Percentiles rank a stretch among this genome's conserved stretches.
Evolutionary conservation across 2,113 vertebrate genomes (phyloP).

Genomic region (Scytalopus superciliaris): DNA sequence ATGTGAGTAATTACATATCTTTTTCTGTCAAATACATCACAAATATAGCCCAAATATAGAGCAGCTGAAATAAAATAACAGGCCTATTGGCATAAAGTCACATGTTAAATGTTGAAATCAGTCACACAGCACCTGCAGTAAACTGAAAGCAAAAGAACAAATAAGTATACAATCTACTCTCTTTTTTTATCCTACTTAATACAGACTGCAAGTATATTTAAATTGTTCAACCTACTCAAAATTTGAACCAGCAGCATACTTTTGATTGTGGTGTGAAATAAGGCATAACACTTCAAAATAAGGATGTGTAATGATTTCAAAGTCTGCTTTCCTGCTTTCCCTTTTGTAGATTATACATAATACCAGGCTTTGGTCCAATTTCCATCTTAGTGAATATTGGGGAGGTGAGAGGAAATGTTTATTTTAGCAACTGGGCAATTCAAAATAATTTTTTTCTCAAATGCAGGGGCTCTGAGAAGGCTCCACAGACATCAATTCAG

Average conservation of each 20-base stretch:
- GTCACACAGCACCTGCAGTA: not conserved
- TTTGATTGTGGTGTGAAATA: not conserved
- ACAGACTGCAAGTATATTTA: not conserved
- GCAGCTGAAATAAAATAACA: not conserved
- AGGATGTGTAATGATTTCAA: not conserved
- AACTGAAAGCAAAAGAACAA: not conserved
- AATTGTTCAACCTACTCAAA: not conserved
- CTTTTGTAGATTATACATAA: not conserved
- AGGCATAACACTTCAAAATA: not conserved
- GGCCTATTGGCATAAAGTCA: not conserved
- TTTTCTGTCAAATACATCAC: not conserved
- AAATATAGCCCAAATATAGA: not conserved
- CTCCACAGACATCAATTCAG: not conserved
- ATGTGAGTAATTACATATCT: not conserved
- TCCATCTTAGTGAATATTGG: slow-evolving; percentile 12
- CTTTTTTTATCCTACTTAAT: not conserved
- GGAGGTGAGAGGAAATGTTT: slow-evolving; percentile 4
- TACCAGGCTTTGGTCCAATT: slow-evolving; percentile 10
- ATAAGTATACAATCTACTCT: not conserved
- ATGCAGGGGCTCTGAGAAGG: not conserved
- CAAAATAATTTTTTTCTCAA: not conserved
- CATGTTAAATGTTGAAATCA: not conserved
- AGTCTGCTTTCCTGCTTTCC: not conserved
- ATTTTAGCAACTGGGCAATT: not conserved
- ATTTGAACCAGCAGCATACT: not conserved